phyloP scores from a whole-genome alignment of 2,113 vertebrate species.

The Capreolus pygargus region DNA sequence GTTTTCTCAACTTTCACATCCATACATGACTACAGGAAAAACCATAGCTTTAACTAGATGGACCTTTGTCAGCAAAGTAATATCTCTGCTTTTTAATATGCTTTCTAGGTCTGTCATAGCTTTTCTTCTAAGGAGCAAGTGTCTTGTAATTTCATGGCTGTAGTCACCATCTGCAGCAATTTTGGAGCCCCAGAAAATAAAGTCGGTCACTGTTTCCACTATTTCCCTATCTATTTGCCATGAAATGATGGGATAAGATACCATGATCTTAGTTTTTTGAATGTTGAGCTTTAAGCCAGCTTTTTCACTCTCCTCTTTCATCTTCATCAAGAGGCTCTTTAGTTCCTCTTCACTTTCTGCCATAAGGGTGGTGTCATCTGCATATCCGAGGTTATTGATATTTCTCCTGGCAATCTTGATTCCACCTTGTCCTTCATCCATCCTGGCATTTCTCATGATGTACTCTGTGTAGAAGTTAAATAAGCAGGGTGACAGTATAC shows the following conservation, averaged over 20 bases:
- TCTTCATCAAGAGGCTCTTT: neutral
- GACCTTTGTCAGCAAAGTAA: neutral
- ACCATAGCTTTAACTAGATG: neutral
- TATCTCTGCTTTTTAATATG: neutral
- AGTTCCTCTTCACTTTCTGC: neutral
- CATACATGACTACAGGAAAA: neutral
- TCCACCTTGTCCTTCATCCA: neutral
- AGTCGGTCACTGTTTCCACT: neutral
- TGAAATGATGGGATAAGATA: neutral
- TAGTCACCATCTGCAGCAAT: neutral
- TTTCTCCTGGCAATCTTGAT: neutral
- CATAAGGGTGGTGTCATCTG: neutral
- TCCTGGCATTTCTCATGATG: neutral
- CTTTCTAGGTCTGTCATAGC: neutral
- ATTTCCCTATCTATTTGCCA: neutral
- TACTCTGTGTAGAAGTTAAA: neutral
- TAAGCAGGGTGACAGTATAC: neutral
- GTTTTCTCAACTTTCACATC: neutral
- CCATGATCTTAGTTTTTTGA: neutral
- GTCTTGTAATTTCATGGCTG: neutral
- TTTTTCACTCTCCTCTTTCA: neutral
- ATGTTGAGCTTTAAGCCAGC: neutral
- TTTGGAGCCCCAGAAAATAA: neutral
- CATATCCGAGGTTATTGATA: neutral
- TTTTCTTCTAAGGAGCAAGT: neutral